phyloP scores from a whole-genome alignment of 1,140 invertebrate genomes.

The Pentalonia nigronervosa region DNA sequence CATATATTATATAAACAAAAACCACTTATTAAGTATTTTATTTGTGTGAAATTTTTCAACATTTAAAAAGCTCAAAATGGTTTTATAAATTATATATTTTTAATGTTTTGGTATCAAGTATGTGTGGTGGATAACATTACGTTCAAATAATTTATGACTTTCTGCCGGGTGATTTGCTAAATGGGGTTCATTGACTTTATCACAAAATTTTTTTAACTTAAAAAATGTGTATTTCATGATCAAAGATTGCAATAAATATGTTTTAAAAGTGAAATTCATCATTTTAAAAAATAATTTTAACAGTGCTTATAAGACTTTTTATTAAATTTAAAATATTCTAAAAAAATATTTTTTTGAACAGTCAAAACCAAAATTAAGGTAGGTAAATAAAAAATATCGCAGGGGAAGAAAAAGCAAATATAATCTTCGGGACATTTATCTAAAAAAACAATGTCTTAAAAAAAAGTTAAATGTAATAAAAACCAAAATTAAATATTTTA shows the following conservation, averaged over 20 bases:
- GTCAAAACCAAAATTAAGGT: neutral
- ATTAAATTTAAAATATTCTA: neutral
- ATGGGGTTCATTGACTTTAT: conserved; percentile 13
- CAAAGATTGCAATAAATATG: conserved; percentile 17
- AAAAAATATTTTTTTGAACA: neutral
- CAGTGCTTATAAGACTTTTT: neutral
- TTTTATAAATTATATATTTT: conserved; percentile 23
- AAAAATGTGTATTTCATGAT: neutral
- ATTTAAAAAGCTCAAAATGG: neutral
- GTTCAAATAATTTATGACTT: conserved; percentile 23
- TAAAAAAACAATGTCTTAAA: neutral
- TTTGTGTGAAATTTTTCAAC: neutral
- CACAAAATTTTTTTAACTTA: neutral
- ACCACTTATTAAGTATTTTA: neutral
- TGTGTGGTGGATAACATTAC: neutral
- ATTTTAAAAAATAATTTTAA: neutral
- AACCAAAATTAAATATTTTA: neutral
- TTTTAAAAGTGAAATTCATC: neutral
- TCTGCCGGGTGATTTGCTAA: neutral
- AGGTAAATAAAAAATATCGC: neutral
- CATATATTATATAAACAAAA: neutral
- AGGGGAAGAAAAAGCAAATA: too few species aligned
- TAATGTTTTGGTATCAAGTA: neutral
- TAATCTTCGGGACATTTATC: neutral
- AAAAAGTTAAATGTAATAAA: neutral